Conservation (phyloP, 1,140 invertebrate species). For the Neoseiulus cucumeris region DNA sequence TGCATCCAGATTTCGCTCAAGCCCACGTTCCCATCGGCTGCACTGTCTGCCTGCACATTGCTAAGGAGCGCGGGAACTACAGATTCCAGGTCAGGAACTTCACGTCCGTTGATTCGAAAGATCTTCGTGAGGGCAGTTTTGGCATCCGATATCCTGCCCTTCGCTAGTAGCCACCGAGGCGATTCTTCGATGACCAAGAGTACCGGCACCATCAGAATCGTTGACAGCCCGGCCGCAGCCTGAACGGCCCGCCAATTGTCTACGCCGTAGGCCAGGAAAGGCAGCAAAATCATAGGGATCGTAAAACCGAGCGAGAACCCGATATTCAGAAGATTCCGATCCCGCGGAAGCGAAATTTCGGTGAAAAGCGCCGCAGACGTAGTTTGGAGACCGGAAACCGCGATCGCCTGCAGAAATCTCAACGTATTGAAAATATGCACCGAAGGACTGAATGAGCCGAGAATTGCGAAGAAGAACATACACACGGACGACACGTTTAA, state of each 20-base stretch:
- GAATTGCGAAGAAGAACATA: neutral
- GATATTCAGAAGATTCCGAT: neutral
- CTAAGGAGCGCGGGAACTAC: neutral
- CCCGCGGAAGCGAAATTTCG: neutral
- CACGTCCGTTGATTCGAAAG: neutral
- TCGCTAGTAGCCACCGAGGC: neutral
- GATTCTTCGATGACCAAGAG: neutral
- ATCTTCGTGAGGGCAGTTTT: neutral
- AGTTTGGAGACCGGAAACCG: neutral
- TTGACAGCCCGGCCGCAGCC: neutral
- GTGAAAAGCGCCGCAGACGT: neutral
- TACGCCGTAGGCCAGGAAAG: neutral
- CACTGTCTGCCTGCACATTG: neutral
- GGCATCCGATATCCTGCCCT: neutral
- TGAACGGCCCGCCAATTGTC: neutral
- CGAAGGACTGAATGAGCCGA: neutral
- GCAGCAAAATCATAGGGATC: neutral
- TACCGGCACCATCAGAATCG: neutral
- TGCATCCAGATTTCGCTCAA: neutral
- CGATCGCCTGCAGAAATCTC: neutral
- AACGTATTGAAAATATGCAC: neutral
- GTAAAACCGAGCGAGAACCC: constrained; percentile 1
- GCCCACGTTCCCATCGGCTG: neutral
- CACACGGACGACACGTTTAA: neutral
- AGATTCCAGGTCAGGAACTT: neutral